phyloP scores from a whole-genome alignment of 2,113 vertebrate genomes.

The Trematomus loennbergii region DNA sequence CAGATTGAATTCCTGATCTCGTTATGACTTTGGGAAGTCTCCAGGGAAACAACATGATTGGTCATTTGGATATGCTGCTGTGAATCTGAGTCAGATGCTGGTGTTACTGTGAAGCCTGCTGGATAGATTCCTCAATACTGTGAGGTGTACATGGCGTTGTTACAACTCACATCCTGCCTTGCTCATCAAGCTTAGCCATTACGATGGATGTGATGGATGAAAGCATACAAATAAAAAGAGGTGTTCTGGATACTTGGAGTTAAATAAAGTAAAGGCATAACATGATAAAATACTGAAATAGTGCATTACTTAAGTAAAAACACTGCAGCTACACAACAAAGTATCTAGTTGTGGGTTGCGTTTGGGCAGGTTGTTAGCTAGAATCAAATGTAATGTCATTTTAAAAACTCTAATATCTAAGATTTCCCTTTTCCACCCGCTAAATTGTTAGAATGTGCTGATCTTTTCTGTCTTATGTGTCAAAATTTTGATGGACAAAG shows the following conservation, averaged over 20 bases:
- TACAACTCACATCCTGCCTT: too few relatives aligned
- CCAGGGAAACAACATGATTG: conserved; percentile 53
- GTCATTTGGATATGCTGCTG: conserved; percentile 53
- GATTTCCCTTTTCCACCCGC: neutral
- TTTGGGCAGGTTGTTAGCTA: too few relatives aligned
- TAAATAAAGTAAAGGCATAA: too few relatives aligned
- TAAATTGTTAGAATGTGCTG: neutral
- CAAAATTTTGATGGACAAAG: too few relatives aligned
- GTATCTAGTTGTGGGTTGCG: too few relatives aligned
- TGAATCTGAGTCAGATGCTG: conserved; percentile 22
- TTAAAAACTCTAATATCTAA: neutral
- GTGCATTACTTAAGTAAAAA: too few relatives aligned
- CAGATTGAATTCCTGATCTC: conserved; percentile 70
- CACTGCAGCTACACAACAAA: too few relatives aligned
- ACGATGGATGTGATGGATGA: too few relatives aligned
- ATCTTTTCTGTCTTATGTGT: neutral
- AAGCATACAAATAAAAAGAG: too few relatives aligned
- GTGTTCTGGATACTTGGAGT: too few relatives aligned
- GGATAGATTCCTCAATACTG: conserved; percentile 3
- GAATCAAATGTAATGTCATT: neutral
- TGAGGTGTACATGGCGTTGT: neutral
- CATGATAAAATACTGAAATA: too few relatives aligned
- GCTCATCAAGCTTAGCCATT: too few relatives aligned
- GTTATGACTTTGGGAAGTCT: conserved; percentile 62
- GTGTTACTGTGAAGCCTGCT: conserved; percentile 13